Percentiles rank a stretch among this genome's conserved stretches.
These are phyloP conservation scores for Lasioglossum vierecki DNA, from an alignment of 2,888 invertebrate genomes.

Conservation along the genomic window DNA sequence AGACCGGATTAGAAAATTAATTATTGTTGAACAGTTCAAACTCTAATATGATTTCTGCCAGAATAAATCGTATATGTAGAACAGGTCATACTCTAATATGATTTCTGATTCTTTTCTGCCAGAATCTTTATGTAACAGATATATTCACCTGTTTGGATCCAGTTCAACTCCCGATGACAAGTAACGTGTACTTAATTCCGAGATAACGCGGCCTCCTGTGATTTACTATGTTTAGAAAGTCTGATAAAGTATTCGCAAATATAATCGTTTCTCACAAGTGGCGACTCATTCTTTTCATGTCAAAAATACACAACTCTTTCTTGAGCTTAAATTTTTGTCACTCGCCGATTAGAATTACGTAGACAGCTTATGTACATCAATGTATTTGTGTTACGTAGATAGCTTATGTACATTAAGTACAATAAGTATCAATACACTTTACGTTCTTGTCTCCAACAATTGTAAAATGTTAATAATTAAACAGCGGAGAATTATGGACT, in stretches of 20 bases:
- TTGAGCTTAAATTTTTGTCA: not conserved
- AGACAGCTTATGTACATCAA: not conserved
- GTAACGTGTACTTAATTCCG: not conserved
- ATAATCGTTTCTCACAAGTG: not conserved
- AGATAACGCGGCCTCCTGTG: not conserved
- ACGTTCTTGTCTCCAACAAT: too few relatives aligned
- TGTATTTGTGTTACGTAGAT: too few relatives aligned
- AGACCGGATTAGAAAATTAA: not conserved
- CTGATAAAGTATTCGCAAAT: not conserved
- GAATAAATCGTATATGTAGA: too few relatives aligned
- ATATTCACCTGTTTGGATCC: not conserved
- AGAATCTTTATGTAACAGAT: not conserved
- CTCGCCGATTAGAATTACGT: not conserved
- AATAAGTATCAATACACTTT: too few relatives aligned
- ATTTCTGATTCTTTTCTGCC: not conserved
- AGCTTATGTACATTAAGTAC: too few relatives aligned
- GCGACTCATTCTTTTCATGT: not conserved
- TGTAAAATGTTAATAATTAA: too few relatives aligned
- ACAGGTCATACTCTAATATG: not conserved
- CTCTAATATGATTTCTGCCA: not conserved
- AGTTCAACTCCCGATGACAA: not conserved
- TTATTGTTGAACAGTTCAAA: not conserved
- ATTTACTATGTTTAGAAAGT: constrained; percentile 8
- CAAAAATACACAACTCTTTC: not conserved
- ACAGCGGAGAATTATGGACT: too few relatives aligned